Conservation (phyloP, 2,797 vertebrate genomes). For the Taeniopygia guttata region DNA sequence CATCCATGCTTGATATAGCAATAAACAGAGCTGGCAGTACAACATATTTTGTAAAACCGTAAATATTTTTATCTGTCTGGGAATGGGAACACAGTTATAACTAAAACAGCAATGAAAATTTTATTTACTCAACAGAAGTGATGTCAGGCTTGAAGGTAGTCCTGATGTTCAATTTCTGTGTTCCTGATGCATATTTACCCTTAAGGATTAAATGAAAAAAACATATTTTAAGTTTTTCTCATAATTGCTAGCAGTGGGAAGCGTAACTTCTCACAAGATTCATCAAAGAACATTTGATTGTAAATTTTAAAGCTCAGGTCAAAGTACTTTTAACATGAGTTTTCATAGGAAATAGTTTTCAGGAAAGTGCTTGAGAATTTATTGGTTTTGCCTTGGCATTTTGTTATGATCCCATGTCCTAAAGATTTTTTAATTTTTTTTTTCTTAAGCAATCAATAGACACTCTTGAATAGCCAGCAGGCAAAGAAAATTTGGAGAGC, state of each 20-base stretch:
- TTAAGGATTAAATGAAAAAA: background rate
- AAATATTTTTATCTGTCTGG: background rate
- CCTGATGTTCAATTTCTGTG: background rate
- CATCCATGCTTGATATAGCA: background rate
- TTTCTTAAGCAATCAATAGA: background rate
- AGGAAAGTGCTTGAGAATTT: background rate
- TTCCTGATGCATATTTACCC: background rate
- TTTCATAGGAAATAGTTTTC: background rate
- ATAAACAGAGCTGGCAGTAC: background rate
- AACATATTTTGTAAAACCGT: background rate
- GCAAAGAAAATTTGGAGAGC: background rate
- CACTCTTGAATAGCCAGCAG: background rate
- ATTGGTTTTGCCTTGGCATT: background rate
- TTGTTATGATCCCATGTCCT: background rate
- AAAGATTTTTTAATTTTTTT: background rate
- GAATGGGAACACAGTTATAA: background rate
- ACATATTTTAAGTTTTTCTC: background rate
- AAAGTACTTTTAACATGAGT: background rate
- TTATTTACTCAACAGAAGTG: slow-evolving; percentile 7
- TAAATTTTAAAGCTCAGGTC: background rate
- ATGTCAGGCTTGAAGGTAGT: background rate
- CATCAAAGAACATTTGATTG: background rate
- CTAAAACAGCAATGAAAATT: background rate
- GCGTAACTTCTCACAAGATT: background rate
- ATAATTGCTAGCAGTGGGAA: background rate